These are phyloP conservation scores for Periophthalmodon schlosseri DNA, from an alignment of 2,113 vertebrate species.

Conservation along the genomic window DNA sequence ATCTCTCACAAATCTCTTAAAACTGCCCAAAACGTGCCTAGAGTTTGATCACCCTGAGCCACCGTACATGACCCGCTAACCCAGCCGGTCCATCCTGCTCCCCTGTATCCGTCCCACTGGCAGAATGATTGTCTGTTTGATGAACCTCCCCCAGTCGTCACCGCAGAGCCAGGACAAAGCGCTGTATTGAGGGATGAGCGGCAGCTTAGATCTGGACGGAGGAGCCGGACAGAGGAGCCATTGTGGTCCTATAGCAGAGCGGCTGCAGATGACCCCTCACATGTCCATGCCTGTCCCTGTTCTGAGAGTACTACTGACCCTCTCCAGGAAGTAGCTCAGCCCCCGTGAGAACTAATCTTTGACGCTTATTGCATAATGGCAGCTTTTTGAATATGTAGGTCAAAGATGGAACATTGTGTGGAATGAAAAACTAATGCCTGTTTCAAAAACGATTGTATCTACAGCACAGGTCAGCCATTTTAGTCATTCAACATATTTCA, in stretches of 20 bases:
- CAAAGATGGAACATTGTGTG: too few species aligned
- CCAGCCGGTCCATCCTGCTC: background rate
- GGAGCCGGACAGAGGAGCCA: slow-evolving; percentile 48
- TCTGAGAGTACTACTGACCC: slow-evolving; percentile 40
- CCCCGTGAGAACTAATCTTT: background rate
- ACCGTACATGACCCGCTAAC: slow-evolving; percentile 6
- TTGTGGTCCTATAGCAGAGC: slow-evolving; percentile 43
- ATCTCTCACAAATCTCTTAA: background rate
- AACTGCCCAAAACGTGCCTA: background rate
- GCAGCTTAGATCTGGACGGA: slow-evolving; percentile 50
- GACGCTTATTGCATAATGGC: too few species aligned
- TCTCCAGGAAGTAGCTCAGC: slow-evolving; percentile 13
- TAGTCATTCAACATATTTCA: too few species aligned
- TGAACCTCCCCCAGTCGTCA: slow-evolving; percentile 44
- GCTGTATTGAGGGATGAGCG: slow-evolving; percentile 52
- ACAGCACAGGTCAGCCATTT: too few species aligned
- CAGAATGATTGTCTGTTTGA: slow-evolving; percentile 46
- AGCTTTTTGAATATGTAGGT: too few species aligned
- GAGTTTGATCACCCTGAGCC: slow-evolving; percentile 31
- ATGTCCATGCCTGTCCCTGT: slow-evolving; percentile 42
- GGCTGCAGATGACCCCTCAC: slow-evolving; percentile 22
- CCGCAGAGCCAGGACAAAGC: slow-evolving; percentile 49
- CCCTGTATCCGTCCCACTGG: slow-evolving; percentile 14
- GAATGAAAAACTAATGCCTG: too few species aligned
- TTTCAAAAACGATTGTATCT: too few species aligned